Percentiles rank a stretch among this genome's conserved stretches.
Conservation (phyloP, 2,888 invertebrate genomes). For the Orthosia gothica region DNA sequence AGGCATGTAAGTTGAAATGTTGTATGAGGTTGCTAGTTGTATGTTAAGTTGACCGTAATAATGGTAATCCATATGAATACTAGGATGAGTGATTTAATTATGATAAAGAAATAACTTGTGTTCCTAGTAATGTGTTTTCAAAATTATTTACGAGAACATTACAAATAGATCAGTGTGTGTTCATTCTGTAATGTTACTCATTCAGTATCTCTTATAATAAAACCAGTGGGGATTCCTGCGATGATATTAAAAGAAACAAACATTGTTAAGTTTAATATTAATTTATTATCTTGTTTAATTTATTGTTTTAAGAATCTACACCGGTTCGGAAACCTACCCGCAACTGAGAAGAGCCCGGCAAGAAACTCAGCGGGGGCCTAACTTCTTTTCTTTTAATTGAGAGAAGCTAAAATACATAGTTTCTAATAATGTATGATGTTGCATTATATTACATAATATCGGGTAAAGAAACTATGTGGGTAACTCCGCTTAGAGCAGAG, state of each 20-base stretch:
- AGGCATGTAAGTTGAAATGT: neutral
- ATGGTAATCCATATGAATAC: neutral
- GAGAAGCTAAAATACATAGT: constrained; percentile 9
- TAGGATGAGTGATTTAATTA: neutral
- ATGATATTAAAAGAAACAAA: constrained; percentile 37
- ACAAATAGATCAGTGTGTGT: neutral
- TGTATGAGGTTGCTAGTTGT: neutral
- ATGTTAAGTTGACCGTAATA: neutral
- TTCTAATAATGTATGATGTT: constrained; percentile 1
- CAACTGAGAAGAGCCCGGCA: constrained; percentile 60
- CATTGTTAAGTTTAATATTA: neutral
- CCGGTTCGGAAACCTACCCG: constrained; percentile 60
- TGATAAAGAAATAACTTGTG: neutral
- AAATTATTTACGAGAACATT: neutral
- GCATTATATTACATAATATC: neutral
- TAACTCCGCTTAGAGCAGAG: neutral
- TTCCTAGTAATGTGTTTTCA: too few species aligned
- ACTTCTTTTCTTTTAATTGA: neutral
- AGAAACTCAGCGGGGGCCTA: constrained; percentile 62
- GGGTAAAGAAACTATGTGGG: constrained; percentile 6
- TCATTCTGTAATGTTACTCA: neutral
- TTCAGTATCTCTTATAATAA: neutral
- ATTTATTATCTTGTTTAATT: constrained; percentile 33
- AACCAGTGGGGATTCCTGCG: constrained; percentile 31
- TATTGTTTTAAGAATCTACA: constrained; percentile 36